Evolutionary conservation across 2,113 vertebrate genomes (phyloP), one percentile per base, ranked within the genome.

Genomic region (Lophura nycthemera): DNA sequence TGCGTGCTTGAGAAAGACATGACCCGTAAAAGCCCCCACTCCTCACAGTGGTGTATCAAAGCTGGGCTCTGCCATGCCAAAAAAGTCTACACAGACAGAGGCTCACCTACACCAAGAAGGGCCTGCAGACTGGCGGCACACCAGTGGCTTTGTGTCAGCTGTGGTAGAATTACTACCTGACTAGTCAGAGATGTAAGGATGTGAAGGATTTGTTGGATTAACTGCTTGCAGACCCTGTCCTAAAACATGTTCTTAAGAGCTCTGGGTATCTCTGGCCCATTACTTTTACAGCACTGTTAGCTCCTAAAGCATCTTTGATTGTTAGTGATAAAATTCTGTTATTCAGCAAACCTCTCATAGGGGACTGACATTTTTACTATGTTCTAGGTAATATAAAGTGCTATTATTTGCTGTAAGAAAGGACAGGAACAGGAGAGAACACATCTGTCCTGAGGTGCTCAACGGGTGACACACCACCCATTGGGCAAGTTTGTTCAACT

Each of bases 121-220:
- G 77, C 30, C 14, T 11, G 57, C 18, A 89, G 45, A 66, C 42
- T 22, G 0, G 0, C 13, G 43, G n/a, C 29, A 34, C 6, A 0
- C 25, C 30, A 19, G 48, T 10, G 14, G 29, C 22, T 70, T 77
- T 50, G 42, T 56, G 69, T 29, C 80, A 14, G 30, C 8, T 11
- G 19, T 71, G 52, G 4, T 45, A 22, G 45, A 52, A 66, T 50
- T 43, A 38, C 11, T 50, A 63, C 4, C 38, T 75, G 42, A 54
- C 42, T 45, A 80, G 5, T 7, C 8, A 45, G 11, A 81, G 20
- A n/a, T 78, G 36, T 22, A 73, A 88, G 50, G 32, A 59, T 8
- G 27, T 16, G 27, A 88, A 42, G 50, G 36, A 45, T 75, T 86
- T 67, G 47, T 42, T 42, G 67, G 17, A 11, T 89, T 81, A 56